Evolutionary conservation across 1,140 invertebrate species (phyloP).

Genomic region (Samia ricini): DNA sequence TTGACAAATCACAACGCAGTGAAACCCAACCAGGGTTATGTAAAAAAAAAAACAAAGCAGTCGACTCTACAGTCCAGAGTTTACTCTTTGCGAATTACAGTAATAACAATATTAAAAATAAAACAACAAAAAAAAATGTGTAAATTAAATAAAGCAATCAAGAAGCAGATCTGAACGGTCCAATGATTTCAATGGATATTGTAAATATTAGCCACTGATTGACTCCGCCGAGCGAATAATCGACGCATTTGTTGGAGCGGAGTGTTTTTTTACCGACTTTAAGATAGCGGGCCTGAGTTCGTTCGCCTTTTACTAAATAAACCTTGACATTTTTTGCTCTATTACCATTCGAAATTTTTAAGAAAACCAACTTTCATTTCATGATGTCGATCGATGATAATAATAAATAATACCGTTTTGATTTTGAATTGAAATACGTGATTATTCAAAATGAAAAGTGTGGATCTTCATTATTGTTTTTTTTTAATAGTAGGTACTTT

Average conservation of each 20-base stretch:
- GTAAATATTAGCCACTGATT: constrained; percentile 36
- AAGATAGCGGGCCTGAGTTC: constrained; percentile 51
- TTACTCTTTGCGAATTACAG: constrained; percentile 25
- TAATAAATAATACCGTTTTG: not conserved
- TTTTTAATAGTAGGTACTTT: too few species aligned
- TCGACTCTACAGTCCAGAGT: constrained; percentile 17
- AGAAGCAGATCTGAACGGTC: constrained; percentile 37
- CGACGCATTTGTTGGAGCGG: constrained; percentile 32
- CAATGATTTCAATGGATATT: constrained; percentile 29
- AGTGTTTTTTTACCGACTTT: constrained; percentile 44
- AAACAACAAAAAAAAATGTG: constrained; percentile 35
- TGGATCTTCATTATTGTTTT: too few species aligned
- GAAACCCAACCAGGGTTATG: constrained; percentile 26
- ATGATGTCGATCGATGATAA: not conserved
- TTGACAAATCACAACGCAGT: constrained; percentile 5
- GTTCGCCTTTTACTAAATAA: constrained; percentile 39
- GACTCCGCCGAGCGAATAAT: constrained; percentile 41
- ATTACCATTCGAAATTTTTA: constrained; percentile 24
- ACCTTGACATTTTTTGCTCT: constrained; percentile 30
- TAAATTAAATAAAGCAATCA: constrained; percentile 60
- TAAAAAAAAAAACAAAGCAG: constrained; percentile 27
- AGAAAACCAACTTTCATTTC: constrained; percentile 36
- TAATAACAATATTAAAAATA: too few species aligned
- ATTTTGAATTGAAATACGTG: not conserved
- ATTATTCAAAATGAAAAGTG: too few species aligned